phyloP scores from a whole-genome alignment of 2,888 invertebrate species.

The Pogonocherus hispidulus region DNA sequence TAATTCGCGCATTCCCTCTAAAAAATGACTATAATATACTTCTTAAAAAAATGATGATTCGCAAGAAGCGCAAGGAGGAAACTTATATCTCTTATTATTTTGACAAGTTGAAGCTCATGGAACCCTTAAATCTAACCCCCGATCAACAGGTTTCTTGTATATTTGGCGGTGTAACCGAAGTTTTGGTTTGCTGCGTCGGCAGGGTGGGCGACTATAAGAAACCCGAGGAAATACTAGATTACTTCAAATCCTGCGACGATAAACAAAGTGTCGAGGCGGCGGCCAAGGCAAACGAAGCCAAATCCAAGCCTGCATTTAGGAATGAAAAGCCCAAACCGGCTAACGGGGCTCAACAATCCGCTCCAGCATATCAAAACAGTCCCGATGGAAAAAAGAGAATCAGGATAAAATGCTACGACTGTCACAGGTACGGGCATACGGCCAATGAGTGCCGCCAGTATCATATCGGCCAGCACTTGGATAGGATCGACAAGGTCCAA shows the following conservation, averaged over 20 bases:
- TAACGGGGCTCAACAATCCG: background rate
- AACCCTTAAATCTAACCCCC: background rate
- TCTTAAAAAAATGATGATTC: background rate
- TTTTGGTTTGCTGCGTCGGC: constrained; percentile 3
- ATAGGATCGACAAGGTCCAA: background rate
- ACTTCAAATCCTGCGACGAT: constrained; percentile 17
- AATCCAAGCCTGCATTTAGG: background rate
- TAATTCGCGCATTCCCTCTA: background rate
- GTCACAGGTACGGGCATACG: background rate
- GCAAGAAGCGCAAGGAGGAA: background rate
- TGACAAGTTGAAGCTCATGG: background rate
- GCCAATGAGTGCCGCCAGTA: background rate
- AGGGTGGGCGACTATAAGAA: constrained; percentile 14
- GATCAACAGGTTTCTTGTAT: constrained; percentile 1
- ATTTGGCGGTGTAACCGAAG: background rate
- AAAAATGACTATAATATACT: background rate
- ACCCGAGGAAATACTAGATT: constrained; percentile 4
- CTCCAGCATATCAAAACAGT: background rate
- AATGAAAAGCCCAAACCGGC: background rate
- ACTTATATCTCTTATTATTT: background rate
- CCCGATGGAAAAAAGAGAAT: no score
- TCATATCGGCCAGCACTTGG: background rate
- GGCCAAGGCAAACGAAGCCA: background rate
- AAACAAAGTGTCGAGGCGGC: background rate
- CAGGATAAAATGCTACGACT: background rate